These are phyloP conservation scores for Clamator glandarius DNA, from an alignment of 2,797 vertebrate genomes.

Conservation along the genomic window DNA sequence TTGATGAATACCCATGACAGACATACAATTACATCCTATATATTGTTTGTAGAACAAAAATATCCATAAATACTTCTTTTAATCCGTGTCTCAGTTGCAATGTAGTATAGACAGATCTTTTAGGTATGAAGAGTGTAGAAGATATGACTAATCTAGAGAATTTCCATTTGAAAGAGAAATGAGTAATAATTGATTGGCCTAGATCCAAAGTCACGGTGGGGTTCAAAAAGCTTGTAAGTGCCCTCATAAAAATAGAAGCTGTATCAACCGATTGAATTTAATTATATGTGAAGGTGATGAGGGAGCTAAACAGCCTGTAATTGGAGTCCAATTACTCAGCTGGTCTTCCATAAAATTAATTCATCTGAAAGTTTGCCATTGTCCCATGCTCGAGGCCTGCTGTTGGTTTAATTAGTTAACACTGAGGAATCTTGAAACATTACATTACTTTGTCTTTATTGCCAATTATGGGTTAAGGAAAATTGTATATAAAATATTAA, in stretches of 20 bases:
- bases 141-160: constrained; percentile 74
- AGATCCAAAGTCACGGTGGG: constrained; percentile 82
- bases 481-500: constrained; percentile 82
- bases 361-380: constrained; percentile 83
- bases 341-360: constrained; percentile 86
- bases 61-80: constrained; percentile 7
- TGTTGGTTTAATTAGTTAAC: constrained; percentile 82
- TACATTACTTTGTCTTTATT: constrained; percentile 82
- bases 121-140: constrained; percentile 52
- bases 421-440: constrained; percentile 79
- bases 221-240: constrained; percentile 83
- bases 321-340: constrained; percentile 86
- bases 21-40: not conserved
- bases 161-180: constrained; percentile 85
- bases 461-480: constrained; percentile 80
- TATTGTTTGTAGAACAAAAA: not conserved
- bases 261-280: constrained; percentile 85
- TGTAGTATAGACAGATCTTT: constrained; percentile 28
- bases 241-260: constrained; percentile 85
- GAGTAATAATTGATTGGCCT: constrained; percentile 82
- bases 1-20: not conserved
- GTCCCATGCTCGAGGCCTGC: constrained; percentile 75
- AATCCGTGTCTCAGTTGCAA: not conserved
- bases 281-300: constrained; percentile 87
- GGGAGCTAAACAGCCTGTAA: constrained; percentile 83